phyloP scores from a whole-genome alignment of 2,113 vertebrate species.

The Chunga burmeisteri region DNA sequence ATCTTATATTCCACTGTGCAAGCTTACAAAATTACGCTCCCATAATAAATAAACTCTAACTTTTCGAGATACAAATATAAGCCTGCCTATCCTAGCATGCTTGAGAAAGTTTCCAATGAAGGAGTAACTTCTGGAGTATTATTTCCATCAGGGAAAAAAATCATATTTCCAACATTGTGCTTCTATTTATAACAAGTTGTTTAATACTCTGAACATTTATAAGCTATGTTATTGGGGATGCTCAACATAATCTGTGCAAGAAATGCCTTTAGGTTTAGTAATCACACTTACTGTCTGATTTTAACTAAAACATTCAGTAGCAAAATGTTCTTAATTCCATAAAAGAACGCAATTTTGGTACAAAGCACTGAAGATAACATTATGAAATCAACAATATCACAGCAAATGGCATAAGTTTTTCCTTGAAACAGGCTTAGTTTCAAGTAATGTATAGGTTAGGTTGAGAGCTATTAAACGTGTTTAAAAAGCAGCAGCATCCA shows the following conservation, averaged over 20 bases:
- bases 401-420: neutral
- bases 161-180: neutral
- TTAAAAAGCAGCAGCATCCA: neutral
- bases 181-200: neutral
- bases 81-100: neutral
- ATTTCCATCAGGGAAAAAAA: neutral
- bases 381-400: neutral
- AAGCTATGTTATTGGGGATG: neutral
- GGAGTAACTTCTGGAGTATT: neutral
- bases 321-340: neutral
- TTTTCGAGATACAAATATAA: neutral
- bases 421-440: neutral
- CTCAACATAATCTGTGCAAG: neutral
- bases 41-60: neutral
- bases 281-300: neutral
- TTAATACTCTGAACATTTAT: neutral
- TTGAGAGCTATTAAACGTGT: neutral
- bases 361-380: neutral
- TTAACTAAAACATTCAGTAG: neutral
- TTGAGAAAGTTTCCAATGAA: neutral
- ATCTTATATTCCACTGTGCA: neutral
- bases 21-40: neutral
- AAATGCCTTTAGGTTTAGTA: neutral
- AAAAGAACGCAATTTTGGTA: neutral
- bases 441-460: neutral